Percentiles rank a stretch among this genome's conserved stretches.
These are phyloP conservation scores for Meiosimyza platycephala DNA, from an alignment of 2,888 invertebrate genomes.

Conservation along the genomic window DNA sequence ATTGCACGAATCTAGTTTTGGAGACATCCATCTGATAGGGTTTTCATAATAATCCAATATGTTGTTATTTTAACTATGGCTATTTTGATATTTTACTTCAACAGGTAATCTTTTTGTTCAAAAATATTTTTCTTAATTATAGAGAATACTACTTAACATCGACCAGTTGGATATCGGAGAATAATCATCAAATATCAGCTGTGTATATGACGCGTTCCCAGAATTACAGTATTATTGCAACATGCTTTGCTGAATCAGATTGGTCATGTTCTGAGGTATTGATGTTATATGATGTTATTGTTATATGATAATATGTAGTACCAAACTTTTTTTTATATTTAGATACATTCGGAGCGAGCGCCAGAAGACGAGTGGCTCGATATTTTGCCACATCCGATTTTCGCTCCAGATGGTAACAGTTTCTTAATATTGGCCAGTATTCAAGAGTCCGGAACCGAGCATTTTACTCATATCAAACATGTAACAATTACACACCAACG, in stretches of 20 bases:
- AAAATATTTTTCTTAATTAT: slow-evolving; percentile 35
- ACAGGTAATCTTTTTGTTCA: too few species aligned
- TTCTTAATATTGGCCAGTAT: slow-evolving; percentile 85
- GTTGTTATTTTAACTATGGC: too few species aligned
- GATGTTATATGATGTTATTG: background rate
- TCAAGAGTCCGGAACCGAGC: slow-evolving; percentile 85
- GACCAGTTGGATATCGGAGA: slow-evolving; percentile 86
- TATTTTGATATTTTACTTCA: too few species aligned
- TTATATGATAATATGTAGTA: background rate
- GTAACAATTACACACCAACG: slow-evolving; percentile 84
- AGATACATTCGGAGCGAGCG: slow-evolving; percentile 86
- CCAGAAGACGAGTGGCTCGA: slow-evolving; percentile 88
- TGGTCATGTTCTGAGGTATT: slow-evolving; percentile 87
- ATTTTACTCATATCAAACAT: slow-evolving; percentile 90
- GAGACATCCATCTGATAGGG: too few species aligned
- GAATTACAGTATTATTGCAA: slow-evolving; percentile 88
- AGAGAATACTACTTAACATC: slow-evolving; percentile 94
- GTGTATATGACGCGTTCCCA: slow-evolving; percentile 96
- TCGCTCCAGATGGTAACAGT: slow-evolving; percentile 85
- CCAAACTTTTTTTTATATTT: slow-evolving; percentile 30
- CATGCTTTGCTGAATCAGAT: slow-evolving; percentile 80
- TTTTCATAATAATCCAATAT: too few species aligned
- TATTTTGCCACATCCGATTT: slow-evolving; percentile 85
- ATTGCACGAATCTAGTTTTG: too few species aligned
- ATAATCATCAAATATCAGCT: slow-evolving; percentile 82